Percentiles rank a stretch among this genome's conserved stretches.
phyloP scores from a whole-genome alignment of 2,888 invertebrate genomes.

The Leptopilina drosophilae region DNA sequence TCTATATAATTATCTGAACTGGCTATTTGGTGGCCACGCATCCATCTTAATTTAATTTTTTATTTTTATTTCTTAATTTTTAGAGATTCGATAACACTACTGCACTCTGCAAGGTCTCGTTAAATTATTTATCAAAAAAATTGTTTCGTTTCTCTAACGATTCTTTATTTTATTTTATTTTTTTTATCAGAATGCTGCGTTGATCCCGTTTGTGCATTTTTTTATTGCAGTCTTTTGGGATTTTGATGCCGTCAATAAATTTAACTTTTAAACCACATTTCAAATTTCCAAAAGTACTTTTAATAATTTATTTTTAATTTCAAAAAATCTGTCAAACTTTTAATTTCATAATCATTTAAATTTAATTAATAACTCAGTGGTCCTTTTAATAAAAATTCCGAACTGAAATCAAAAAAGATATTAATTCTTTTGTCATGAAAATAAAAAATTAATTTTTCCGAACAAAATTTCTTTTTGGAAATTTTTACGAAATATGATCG shows the following conservation, averaged over 20 bases:
- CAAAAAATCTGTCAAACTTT: neutral
- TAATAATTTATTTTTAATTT: neutral
- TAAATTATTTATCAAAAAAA: neutral
- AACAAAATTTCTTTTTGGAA: neutral
- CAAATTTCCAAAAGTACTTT: neutral
- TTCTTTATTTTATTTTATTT: neutral
- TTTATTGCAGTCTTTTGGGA: slow-evolving; percentile 60
- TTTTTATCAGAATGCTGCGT: slow-evolving; percentile 57
- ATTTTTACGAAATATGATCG: neutral
- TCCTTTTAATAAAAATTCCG: too few relatives aligned
- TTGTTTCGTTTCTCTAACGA: neutral
- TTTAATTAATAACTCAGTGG: too few relatives aligned
- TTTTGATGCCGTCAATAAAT: slow-evolving; percentile 30
- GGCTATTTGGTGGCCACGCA: slow-evolving; percentile 24
- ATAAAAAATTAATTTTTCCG: neutral
- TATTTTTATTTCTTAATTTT: neutral
- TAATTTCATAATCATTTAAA: neutral
- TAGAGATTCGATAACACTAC: slow-evolving; percentile 26
- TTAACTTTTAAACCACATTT: neutral
- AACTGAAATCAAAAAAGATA: too few relatives aligned
- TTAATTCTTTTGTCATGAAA: too few relatives aligned
- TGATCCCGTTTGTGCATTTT: slow-evolving; percentile 69
- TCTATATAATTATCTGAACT: slow-evolving; percentile 24
- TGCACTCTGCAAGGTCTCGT: slow-evolving; percentile 13
- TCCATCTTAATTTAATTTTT: slow-evolving; percentile 38